Conservation (phyloP, 2,113 vertebrate species). For the Ariopsis seemanni region DNA sequence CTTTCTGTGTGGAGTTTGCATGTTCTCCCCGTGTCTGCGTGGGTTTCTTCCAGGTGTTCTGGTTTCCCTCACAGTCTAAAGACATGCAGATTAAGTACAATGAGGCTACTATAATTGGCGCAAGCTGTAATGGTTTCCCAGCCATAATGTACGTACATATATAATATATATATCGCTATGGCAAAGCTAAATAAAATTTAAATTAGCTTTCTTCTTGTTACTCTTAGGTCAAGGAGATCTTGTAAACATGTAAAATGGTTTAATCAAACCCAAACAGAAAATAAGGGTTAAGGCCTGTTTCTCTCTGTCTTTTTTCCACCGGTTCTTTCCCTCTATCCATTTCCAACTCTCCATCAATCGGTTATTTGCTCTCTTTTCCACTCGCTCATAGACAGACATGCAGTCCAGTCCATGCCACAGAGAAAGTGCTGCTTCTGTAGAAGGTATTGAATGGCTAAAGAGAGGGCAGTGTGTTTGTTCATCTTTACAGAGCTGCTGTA, state of each 20-base stretch:
- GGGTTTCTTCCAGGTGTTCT: too few species aligned
- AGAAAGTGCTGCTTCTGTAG: not conserved
- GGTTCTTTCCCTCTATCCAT: not conserved
- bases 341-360: not conserved
- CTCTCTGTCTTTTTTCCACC: not conserved
- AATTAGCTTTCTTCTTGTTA: not conserved
- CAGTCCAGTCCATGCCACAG: not conserved
- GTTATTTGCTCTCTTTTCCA: not conserved
- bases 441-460: conserved; percentile 13
- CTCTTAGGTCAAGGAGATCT: not conserved
- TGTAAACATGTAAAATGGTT: not conserved
- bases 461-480: not conserved
- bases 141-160: too few species aligned
- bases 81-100: too few species aligned
- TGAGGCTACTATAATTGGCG: too few species aligned
- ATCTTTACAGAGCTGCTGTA: not conserved
- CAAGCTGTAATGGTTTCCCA: too few species aligned
- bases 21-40: too few species aligned
- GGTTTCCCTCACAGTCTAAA: too few species aligned
- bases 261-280: not conserved
- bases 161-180: too few species aligned
- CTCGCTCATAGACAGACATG: not conserved
- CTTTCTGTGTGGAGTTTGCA: too few species aligned
- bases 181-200: too few species aligned
- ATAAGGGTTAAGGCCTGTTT: not conserved